Conservation (phyloP, 1,140 invertebrate species). For the Neodiprion virginianus region DNA sequence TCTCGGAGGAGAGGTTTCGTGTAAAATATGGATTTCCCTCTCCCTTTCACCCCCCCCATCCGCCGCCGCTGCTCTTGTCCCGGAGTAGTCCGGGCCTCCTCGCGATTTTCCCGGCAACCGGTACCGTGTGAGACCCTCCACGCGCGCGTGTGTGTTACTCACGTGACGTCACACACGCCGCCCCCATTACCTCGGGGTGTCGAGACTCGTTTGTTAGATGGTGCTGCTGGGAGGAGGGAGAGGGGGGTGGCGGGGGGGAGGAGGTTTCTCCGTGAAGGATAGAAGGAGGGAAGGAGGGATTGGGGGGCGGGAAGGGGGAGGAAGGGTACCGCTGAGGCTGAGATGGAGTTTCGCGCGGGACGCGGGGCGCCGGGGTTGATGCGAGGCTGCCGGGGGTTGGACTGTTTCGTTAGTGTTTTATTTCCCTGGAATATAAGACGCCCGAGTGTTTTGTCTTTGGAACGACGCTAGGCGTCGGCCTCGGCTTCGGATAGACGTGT, state of each 20-base stretch:
- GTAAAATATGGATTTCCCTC: constrained; percentile 63
- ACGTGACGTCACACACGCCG: constrained; percentile 15
- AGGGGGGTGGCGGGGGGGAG: neutral
- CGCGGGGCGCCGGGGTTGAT: no score
- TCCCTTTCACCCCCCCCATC: constrained; percentile 27
- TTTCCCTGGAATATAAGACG: no score
- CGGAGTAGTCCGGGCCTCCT: neutral
- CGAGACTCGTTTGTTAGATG: constrained; percentile 14
- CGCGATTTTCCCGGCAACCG: neutral
- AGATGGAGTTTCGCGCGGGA: neutral
- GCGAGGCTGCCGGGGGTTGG: no score
- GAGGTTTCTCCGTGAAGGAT: constrained; percentile 15
- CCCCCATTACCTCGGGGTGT: constrained; percentile 16
- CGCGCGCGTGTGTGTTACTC: constrained; percentile 2
- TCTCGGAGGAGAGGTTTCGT: constrained; percentile 42
- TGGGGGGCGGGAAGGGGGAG: constrained; percentile 24
- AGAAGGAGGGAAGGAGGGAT: neutral
- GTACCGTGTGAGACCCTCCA: neutral
- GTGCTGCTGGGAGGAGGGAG: constrained; percentile 17
- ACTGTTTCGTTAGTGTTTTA: neutral
- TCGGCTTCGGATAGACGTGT: no score
- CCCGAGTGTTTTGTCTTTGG: no score
- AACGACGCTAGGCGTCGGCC: no score
- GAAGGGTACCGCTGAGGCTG: constrained; percentile 15
- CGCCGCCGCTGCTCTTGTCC: no score